Conservation (phyloP, 1,140 invertebrate genomes). For the Parapsyche elsis region DNA sequence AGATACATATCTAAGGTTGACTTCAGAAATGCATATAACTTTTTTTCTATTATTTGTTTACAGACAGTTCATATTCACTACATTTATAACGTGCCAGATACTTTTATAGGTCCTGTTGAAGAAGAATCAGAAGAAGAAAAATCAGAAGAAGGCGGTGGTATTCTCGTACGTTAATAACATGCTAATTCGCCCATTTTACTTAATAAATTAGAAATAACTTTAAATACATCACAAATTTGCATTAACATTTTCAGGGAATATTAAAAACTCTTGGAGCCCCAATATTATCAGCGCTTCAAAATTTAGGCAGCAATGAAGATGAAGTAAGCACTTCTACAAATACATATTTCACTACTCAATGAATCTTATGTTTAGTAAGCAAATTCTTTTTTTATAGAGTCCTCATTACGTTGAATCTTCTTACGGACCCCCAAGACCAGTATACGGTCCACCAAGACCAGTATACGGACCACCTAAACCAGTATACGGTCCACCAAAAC, state of each 20-base stretch:
- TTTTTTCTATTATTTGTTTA: not conserved
- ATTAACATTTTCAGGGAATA: not conserved
- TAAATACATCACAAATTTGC: not conserved
- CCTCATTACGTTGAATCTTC: not conserved
- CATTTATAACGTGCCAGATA: slow-evolving; percentile 13
- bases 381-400: not conserved
- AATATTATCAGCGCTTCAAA: not conserved
- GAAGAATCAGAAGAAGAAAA: not conserved
- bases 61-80: slow-evolving; percentile 15
- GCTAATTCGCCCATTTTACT: not conserved
- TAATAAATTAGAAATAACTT: too few species aligned
- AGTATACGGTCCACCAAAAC: slow-evolving; percentile 3
- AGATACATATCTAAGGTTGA: too few species aligned
- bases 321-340: not conserved
- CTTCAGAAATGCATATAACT: not conserved
- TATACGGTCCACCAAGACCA: slow-evolving; percentile 16
- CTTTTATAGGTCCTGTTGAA: not conserved
- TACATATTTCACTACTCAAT: not conserved
- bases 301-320: not conserved
- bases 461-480: slow-evolving; percentile 18
- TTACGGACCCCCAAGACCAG: slow-evolving; percentile 1
- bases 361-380: not conserved
- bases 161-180: not conserved
- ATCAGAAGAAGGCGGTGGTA: not conserved
- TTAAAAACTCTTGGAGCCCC: not conserved